Evolutionary conservation across 2,797 vertebrate genomes (phyloP), one percentile per base, ranked within the genome.

Genomic region (Dryobates pubescens): DNA sequence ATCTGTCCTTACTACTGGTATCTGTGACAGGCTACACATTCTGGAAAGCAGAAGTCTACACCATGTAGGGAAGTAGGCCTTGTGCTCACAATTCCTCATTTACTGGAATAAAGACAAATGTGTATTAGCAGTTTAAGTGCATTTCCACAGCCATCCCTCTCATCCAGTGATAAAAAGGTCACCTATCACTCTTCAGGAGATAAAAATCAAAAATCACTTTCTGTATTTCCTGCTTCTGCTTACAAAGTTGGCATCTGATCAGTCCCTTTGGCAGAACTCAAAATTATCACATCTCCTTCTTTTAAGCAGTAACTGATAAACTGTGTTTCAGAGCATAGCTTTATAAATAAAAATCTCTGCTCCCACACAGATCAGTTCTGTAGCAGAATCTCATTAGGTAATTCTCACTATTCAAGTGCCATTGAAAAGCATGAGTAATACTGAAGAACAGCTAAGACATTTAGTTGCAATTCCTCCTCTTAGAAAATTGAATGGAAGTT

Each of bases 41-140:
- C 82, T 75, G 78, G 75, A 82, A 93, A 93, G 93, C 67, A 83
- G 70, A 90, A 83, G 68, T 72, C 36, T 75, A 67, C 16, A 30
- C 13, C 43, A 63, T n/a, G 67, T 24, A 76, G 34, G 62, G 47
- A 94, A 94, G 64, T 3, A 70, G 14, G 17, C 64, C 53, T 76
- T 54, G 59, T 54, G 58, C 70, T 83, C 17, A 4, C 57, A 83
- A 70, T 76, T 93, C 56, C 67, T 57, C 80, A 79, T 73, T 79
- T 88, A 92, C 82, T 93, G 64, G 34, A 95, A 93, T 73, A 80
- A 87, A 95, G 68, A 88, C 64, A 93, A 92, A 87, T 6, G 29
- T 27, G 29, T 19, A 73, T 94, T 64, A 95, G 68, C 27, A 7
- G 70, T 73, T 90, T 73, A 85, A 82, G 61, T 14, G 38, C 23